Evolutionary conservation across 2,888 invertebrate species (phyloP).

Genomic region (Zygogramma bicolorata): DNA sequence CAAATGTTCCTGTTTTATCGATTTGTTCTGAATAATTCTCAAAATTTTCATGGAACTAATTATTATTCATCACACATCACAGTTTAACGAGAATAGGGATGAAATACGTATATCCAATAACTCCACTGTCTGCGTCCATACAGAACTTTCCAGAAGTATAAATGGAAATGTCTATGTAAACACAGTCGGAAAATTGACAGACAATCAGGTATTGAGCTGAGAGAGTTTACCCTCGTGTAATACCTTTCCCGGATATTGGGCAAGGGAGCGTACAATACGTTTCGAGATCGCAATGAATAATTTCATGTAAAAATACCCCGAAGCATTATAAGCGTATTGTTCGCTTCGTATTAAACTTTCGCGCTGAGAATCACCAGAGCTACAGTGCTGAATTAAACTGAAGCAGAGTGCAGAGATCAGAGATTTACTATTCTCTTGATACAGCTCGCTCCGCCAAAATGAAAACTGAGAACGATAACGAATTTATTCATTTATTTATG

Average conservation of each 20-base stretch:
- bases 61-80: too few species aligned
- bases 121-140: not conserved
- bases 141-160: slow-evolving; percentile 21
- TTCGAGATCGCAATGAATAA: slow-evolving; percentile 40
- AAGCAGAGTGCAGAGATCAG: not conserved
- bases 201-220: slow-evolving; percentile 42
- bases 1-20: too few species aligned
- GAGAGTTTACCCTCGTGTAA: slow-evolving; percentile 33
- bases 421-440: not conserved
- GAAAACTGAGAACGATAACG: not conserved
- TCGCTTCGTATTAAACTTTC: slow-evolving; percentile 35
- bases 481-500: too few species aligned
- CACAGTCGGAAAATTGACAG: slow-evolving; percentile 38
- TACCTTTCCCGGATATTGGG: slow-evolving; percentile 31
- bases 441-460: not conserved
- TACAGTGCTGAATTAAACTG: not conserved
- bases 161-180: slow-evolving; percentile 41
- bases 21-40: too few species aligned
- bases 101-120: slow-evolving; percentile 1
- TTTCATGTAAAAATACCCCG: slow-evolving; percentile 43
- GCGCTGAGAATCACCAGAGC: slow-evolving; percentile 13
- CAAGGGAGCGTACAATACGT: slow-evolving; percentile 34
- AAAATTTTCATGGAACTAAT: too few species aligned
- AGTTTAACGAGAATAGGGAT: not conserved
- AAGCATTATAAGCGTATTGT: slow-evolving; percentile 40